Evolutionary conservation across 2,888 invertebrate species (phyloP).

Genomic region (Tolmerus cingulatus): DNA sequence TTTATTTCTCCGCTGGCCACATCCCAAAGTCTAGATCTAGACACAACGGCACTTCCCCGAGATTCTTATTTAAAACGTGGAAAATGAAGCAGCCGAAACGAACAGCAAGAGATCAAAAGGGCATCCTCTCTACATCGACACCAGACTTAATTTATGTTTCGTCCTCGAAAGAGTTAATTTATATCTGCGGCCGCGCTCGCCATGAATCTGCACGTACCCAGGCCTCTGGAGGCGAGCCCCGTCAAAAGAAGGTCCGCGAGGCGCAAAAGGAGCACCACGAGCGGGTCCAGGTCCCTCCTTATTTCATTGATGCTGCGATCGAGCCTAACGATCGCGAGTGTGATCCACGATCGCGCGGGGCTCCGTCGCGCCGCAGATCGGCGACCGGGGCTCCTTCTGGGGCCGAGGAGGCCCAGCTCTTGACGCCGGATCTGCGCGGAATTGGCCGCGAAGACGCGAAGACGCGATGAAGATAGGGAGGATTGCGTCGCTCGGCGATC

Average conservation of each 20-base stretch:
- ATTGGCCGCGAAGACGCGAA: background rate
- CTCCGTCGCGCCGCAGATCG: background rate
- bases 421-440: background rate
- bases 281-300: background rate
- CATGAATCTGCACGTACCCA: conserved; percentile 3
- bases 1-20: conserved; percentile 28
- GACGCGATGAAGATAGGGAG: background rate
- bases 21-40: conserved; percentile 35
- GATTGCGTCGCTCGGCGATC: conserved; percentile 2
- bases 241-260: background rate
- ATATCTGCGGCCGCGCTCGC: conserved; percentile 16
- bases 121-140: conserved; percentile 49
- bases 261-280: background rate
- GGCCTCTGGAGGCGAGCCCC: conserved; percentile 17
- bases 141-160: conserved; percentile 48
- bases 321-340: background rate
- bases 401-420: background rate
- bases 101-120: conserved; percentile 46
- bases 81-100: conserved; percentile 27
- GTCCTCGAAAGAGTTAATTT: conserved; percentile 41
- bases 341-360: conserved; percentile 7
- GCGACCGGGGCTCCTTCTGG: background rate
- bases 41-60: conserved; percentile 24
- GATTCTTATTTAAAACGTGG: background rate
- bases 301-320: conserved; percentile 24